Base-by-base conservation (phyloP, 2,888 invertebrate species). In the Smittia sp. region DNA sequence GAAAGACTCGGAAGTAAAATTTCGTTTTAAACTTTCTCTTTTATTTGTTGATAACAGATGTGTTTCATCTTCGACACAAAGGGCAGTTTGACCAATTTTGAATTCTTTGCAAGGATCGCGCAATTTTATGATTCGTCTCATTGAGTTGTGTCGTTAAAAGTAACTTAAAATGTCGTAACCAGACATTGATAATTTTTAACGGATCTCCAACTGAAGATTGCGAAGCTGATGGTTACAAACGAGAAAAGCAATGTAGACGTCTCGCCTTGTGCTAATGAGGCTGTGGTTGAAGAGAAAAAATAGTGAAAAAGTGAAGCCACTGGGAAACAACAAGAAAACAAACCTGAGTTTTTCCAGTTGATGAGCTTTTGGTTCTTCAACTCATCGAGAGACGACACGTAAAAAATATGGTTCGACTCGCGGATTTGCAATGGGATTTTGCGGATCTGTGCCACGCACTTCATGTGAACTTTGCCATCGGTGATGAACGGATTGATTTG, bases 361-460 rank as follows among this genome's bases (percentile, higher is more conserved):
- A 81, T 78, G 76, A 82, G 77, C 79, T 82, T 82, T 76, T 81
- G 81, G 78, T 81, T 82, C 77, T 80, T 80, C 75, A 81, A 77
- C 3, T 3, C 32, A 76, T 82, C 81, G 75, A 81, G 79, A 63
- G 80, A 79, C 74, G 79, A 78, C 13, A 82, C 77, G 67, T 77
- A 75, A 18, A 82, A 81, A 76, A 78, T 80, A 11, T 80, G 77
- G 24, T 79, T 76, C 27, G 79, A 79, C 74, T 82, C 81, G 38
- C 81, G 80, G 63, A 78, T 77, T 63, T 81, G 76, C 32, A 9
- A 32, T 58, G 81, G 80, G 74, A 81, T 81, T 77, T 80, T 80
- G 75, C 81, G 81, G 77, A 82, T 82, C 78, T 82, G 81, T 75
- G 82, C 81, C 25, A 82, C 79, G 77, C 82, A 82, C 77, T 81